Evolutionary conservation across 2,113 vertebrate genomes (phyloP).

Genomic region (Sylvicapra grimmia): DNA sequence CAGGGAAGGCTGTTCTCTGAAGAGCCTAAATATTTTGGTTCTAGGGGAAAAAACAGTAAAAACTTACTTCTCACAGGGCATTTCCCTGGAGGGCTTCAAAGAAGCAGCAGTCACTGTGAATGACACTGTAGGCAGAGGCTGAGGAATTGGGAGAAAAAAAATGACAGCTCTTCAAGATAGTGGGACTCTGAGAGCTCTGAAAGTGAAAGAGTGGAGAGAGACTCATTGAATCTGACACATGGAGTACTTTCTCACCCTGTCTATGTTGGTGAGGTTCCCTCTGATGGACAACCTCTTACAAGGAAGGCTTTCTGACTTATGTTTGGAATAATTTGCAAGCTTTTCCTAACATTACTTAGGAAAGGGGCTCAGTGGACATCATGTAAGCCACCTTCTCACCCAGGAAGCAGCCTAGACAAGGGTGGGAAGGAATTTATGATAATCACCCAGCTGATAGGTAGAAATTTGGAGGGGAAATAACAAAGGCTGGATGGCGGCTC

Average conservation of each 20-base stretch:
- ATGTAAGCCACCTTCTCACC: neutral
- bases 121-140: neutral
- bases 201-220: rapidly evolving
- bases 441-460: neutral
- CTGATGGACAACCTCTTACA: rapidly evolving
- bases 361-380: neutral
- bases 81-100: neutral
- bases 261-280: neutral
- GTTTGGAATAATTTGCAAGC: neutral
- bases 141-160: neutral
- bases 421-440: neutral
- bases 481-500: neutral
- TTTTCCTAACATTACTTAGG: neutral
- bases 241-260: rapidly evolving
- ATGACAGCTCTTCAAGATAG: neutral
- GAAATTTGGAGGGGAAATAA: neutral
- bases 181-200: neutral
- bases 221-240: rapidly evolving
- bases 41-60: neutral
- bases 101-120: neutral
- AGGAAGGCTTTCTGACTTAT: neutral
- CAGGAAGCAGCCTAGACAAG: neutral
- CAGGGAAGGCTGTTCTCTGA: neutral
- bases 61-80: neutral
- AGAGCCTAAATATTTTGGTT: neutral